These are phyloP conservation scores for Coenonympha arcania DNA, from an alignment of 2,888 invertebrate genomes.

Conservation along the genomic window DNA sequence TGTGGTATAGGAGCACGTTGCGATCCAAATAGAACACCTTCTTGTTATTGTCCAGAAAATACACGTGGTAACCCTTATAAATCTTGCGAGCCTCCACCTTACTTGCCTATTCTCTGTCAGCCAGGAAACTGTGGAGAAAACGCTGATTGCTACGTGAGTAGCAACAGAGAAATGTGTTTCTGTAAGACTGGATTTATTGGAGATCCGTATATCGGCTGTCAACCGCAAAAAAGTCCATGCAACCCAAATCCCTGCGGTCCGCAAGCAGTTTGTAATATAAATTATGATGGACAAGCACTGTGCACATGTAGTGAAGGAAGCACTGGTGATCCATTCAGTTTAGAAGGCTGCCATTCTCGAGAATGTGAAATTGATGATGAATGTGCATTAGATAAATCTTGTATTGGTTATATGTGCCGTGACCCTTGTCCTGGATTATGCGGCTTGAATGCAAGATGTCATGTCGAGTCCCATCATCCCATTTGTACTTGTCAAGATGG, in stretches of 20 bases:
- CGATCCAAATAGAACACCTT: slow-evolving; percentile 83
- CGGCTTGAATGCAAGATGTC: slow-evolving; percentile 82
- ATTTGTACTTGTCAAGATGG: slow-evolving; percentile 83
- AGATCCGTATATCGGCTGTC: slow-evolving; percentile 86
- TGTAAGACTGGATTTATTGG: slow-evolving; percentile 84
- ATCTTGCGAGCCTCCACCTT: slow-evolving; percentile 76
- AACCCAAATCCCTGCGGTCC: slow-evolving; percentile 87
- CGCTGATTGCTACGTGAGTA: slow-evolving; percentile 87
- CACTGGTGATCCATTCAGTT: slow-evolving; percentile 82
- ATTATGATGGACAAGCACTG: slow-evolving; percentile 79
- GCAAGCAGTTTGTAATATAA: slow-evolving; percentile 80
- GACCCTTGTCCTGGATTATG: slow-evolving; percentile 89
- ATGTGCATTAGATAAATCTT: slow-evolving; percentile 81
- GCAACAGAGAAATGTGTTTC: slow-evolving; percentile 87
- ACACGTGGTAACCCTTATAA: slow-evolving; percentile 88
- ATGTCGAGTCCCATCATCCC: slow-evolving; percentile 84
- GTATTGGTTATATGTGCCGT: slow-evolving; percentile 84
- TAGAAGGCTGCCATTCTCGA: slow-evolving; percentile 81
- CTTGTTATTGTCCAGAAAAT: slow-evolving; percentile 89
- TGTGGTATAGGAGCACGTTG: slow-evolving; percentile 86
- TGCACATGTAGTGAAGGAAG: slow-evolving; percentile 84
- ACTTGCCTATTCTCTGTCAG: slow-evolving; percentile 78
- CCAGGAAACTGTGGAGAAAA: slow-evolving; percentile 89
- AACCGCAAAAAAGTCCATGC: slow-evolving; percentile 80
- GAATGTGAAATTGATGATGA: slow-evolving; percentile 88